Evolutionary conservation across 1,140 invertebrate genomes (phyloP), one percentile per base, ranked within the genome.

Genomic region (Lasioglossum albipes): DNA sequence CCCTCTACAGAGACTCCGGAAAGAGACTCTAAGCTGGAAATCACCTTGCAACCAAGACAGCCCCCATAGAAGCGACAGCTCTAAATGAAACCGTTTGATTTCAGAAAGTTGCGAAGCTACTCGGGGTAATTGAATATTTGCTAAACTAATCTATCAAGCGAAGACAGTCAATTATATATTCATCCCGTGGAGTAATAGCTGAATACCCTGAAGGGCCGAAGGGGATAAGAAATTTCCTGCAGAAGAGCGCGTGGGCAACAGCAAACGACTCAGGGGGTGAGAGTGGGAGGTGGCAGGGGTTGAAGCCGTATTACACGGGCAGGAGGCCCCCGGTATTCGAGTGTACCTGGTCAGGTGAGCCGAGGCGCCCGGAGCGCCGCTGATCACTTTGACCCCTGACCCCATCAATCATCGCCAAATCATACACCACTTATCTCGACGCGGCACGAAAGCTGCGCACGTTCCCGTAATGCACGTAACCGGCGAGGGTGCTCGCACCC

Each of bases 391-490:
- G 91, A 92, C 91, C 91, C 84, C 70, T 77, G 90, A 92, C 92
- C 91, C 89, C 91, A 93, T 93, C 91, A 92, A 92, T 93, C 91
- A 92, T 92, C 91, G 89, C 89, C 92, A 92, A 92, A 93, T 93
- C 92, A 93, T 91, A 93, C 90, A 92, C 91, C 88, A 89, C 91
- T 93, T 92, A 91, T 89, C 89, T 84, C 68, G 74, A 79, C 80
- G 79, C 75, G 87, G 89, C 91, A 91, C 91, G 89, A 91, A 90
- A 90, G 82, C 88, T 89, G 90, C 90, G 89, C 84, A 86, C 91
- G 90, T 91, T 90, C 90, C 84, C 84, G 86, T 88, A 89, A 88
- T 87, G 88, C 85, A 84, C 82, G 87, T 90, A 88, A 90, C 85
- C 74, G 76, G 79, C 54, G 65, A 81, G 79, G 73, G 69, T 67